Base-by-base conservation (phyloP, 2,113 vertebrate species). In the Potamarius usumacintae region DNA sequence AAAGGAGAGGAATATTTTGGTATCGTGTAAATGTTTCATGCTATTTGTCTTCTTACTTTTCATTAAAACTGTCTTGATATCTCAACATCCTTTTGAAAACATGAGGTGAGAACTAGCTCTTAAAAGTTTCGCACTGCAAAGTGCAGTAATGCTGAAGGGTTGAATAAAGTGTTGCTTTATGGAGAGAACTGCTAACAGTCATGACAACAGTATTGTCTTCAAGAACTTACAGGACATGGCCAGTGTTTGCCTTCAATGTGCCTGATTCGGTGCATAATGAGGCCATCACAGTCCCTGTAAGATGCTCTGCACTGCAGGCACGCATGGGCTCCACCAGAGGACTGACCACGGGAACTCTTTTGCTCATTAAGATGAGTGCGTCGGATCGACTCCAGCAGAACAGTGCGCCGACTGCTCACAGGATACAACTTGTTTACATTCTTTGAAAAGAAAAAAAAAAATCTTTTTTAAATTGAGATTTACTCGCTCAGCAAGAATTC, bases 211-310 rank as follows among this genome's bases (percentile, higher is more conserved):
- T 42, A 20, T 20, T 6, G 55, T 80, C 53, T 34, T 79, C 34
- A 62, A 48, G 18, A 62, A 82, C 96, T 92, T 94, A 96, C 96
- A 91, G 89, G 95, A 86, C 96, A 96, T 6, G 95, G 95, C 96
- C 96, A 96, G 92, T 96, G 95, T 87, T 96, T 96, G 77, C 96
- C 96, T 90, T 95, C 93, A 0, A 95, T 91, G 92, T 96, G 96
- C 88, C 94, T 92, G 77, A 96, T 93, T 52, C 92, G 94, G 88
- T 96, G 96, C 94, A 96, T 94, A 88, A 95, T 93, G 15, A 96
- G 94, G 27, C 94, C 90, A 7, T 96, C 95, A 7, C 96, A 96
- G 92, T 95, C 94, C 87, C 89, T 92, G 92, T 95, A 95, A 65
- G 93, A 82, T 60, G 92, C 79, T 1, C 92, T 57, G 88, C 96